Evolutionary conservation across 2,797 vertebrate species (phyloP).

Genomic region (Danio aesculapii): DNA sequence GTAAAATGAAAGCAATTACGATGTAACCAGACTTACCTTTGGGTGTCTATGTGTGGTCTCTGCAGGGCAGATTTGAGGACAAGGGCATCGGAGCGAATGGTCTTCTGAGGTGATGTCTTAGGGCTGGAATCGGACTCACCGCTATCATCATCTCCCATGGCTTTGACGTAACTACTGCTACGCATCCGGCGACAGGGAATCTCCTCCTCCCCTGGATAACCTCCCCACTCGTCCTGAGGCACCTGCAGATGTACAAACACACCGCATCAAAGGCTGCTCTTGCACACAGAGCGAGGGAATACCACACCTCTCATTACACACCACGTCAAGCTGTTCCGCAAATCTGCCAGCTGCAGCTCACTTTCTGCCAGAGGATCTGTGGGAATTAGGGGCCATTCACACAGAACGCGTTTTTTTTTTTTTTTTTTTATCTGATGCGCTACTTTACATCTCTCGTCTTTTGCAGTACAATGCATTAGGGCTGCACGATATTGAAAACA

Average conservation of each 20-base stretch:
- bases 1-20: neutral
- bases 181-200: slow-evolving; percentile 98
- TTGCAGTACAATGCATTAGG: too few relatives aligned
- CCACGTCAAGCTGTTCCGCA: slow-evolving; percentile 17
- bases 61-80: slow-evolving; percentile 90
- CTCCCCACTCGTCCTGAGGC: slow-evolving; percentile 97
- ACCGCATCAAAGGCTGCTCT: neutral
- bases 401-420: too few relatives aligned
- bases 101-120: slow-evolving; percentile 90
- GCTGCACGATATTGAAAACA: too few relatives aligned
- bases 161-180: slow-evolving; percentile 98
- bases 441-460: too few relatives aligned
- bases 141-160: slow-evolving; percentile 98
- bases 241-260: slow-evolving; percentile 79
- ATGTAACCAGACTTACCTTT: slow-evolving; percentile 82
- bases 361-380: neutral
- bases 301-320: slow-evolving; percentile 20
- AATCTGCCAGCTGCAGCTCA: neutral
- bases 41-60: slow-evolving; percentile 90
- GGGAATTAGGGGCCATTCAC: neutral
- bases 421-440: too few relatives aligned
- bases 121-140: slow-evolving; percentile 95
- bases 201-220: slow-evolving; percentile 92
- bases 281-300: neutral
- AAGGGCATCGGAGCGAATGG: slow-evolving; percentile 88